Conservation (phyloP, 2,888 invertebrate species). For the Pollenia labialis region DNA sequence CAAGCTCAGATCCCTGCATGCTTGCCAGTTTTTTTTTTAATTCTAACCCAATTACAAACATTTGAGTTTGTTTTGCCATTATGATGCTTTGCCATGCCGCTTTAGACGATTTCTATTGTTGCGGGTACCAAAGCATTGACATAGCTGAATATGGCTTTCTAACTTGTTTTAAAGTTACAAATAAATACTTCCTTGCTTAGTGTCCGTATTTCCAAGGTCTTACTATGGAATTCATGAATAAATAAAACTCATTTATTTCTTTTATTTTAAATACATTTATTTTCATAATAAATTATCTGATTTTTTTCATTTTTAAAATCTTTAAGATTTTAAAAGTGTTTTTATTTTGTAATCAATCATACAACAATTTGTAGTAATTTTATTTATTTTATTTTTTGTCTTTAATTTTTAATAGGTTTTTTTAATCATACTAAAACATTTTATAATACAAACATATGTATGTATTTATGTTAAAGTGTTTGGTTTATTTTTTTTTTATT, state of each 20-base stretch:
- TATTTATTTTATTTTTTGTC: background rate
- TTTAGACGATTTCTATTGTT: too few species aligned
- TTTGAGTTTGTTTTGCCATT: too few species aligned
- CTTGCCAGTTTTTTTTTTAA: too few species aligned
- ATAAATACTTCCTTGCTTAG: too few species aligned
- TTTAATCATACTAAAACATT: conserved; percentile 9
- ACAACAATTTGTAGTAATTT: conserved; percentile 16
- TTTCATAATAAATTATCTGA: conserved; percentile 48
- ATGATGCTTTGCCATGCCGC: too few species aligned
- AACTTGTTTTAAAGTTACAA: too few species aligned
- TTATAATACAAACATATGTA: background rate
- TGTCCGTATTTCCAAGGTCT: background rate
- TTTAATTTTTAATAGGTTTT: conserved; percentile 21
- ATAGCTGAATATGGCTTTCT: too few species aligned
- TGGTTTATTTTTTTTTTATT: background rate
- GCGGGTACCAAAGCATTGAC: too few species aligned
- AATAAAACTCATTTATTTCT: conserved; percentile 25
- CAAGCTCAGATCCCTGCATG: too few species aligned
- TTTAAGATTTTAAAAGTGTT: conserved; percentile 48
- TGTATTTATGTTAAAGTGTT: conserved; percentile 23
- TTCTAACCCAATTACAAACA: too few species aligned
- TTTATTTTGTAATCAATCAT: conserved; percentile 19
- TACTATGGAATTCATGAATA: background rate
- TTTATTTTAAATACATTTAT: conserved; percentile 61
- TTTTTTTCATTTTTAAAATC: conserved; percentile 36